Evolutionary conservation across 2,888 invertebrate genomes (phyloP), one percentile per base, ranked within the genome.

Genomic region (Cheilosia scutellata): DNA sequence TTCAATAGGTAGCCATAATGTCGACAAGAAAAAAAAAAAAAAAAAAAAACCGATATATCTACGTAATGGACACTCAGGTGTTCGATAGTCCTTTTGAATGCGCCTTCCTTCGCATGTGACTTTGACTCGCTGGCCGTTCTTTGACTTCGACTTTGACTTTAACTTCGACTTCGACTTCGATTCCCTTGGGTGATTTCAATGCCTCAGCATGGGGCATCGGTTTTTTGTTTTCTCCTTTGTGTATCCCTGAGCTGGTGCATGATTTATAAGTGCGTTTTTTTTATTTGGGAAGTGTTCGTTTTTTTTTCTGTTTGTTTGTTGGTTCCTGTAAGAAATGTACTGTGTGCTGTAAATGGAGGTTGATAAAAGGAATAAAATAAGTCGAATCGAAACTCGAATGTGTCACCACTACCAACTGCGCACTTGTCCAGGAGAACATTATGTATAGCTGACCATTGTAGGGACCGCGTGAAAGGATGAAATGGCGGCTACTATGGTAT

Each of bases 161-260:
- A n/a, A n/a, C n/a, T n/a, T n/a, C n/a, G n/a, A n/a, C n/a, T n/a
- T n/a, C 3, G 47, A 16, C 47, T 47, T 47, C 60, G 66, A 77
- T 72, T 72, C 80, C 80, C 86, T 71, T 72, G 80, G 76, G 80
- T 60, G n/a, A 68, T 82, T 83, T 86, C 76, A 86, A 86, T 86
- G 72, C 72, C 86, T 80, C 80, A 86, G 86, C 80, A 77, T 70
- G 86, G 72, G 76, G 55, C 70, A 20, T 20, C 7, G 29, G 9
- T 57, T 31, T 72, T 80, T 58, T 55, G 58, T 55, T 47, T 0
- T 51, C 47, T 25, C 33, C 71, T 65, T 66, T 27, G 20, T 62
- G 31, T 55, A 37, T 57, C 16, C 68, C 62, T 11, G 49, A 68
- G 80, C 62, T 51, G 66, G 86, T 86, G 86, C 72, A 72, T 80